Base-by-base conservation (phyloP, 1,140 invertebrate species). In the Stratiolaelaps scimitus region DNA sequence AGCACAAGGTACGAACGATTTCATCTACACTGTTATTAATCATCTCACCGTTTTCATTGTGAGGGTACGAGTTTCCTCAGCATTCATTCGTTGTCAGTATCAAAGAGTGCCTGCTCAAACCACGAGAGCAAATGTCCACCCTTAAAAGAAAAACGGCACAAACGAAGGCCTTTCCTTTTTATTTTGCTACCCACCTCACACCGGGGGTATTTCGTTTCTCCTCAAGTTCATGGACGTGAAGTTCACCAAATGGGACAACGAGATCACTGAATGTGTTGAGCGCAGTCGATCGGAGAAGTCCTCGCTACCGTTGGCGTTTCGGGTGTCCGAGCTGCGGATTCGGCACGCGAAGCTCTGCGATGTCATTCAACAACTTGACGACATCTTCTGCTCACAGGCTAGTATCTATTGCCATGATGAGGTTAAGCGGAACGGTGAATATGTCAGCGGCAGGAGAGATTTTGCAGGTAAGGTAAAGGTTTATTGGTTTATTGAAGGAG, bases 291-390 rank as follows among this genome's bases (percentile, higher is more conserved):
- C 10, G n/a, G 53, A 34, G 15, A 26, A 60, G 10, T 15, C 23
- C 6, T 28, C 7, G 15, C 5, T 23, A 5, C 15, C 34, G 53
- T 15, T 23, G n/a, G 20, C 26, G 34, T 6, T 15, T 23, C 53
- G 34, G 53, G 53, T 34, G 2, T 15, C 1, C 13, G 53, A 60
- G 20, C 13, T 60, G 1, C 15, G 53, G 2, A 17, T 26, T 15
- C 13, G 23, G 23, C 53, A 60, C 53, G 53, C 53, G 10, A 60
- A 34, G 34, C 34, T 60, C 20, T 15, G 53, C 23, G 53, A 60
- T 19, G 17, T 20, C 15, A 10, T 60, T 23, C 53, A 60, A 60
- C 15, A 15, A 5, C 34, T 60, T 23, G 53, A 60, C 23, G 53
- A 26, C 17, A 23, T 60, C 2, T 60, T 60, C 53, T 60, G 53